Evolutionary conservation across 2,113 vertebrate genomes (phyloP).

Genomic region (Podiceps cristatus): DNA sequence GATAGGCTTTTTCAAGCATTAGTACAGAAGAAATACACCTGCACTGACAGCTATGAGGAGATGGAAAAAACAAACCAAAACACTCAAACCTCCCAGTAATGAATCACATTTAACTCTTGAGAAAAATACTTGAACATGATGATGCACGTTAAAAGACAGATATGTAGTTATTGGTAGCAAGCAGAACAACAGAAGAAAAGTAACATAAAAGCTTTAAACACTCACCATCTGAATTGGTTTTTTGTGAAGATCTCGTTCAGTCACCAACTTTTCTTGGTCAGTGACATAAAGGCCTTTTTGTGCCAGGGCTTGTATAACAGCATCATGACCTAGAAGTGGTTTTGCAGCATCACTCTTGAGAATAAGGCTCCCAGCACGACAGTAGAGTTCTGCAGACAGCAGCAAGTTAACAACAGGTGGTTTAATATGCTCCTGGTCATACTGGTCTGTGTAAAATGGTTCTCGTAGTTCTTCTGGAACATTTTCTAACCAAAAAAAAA

Average conservation of each 20-base stretch:
- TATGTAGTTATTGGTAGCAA: neutral
- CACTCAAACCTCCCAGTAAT: neutral
- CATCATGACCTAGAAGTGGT: slow-evolving; percentile 92
- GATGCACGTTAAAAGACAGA: neutral
- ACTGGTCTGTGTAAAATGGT: slow-evolving; percentile 97
- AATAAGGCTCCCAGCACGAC: slow-evolving; percentile 92
- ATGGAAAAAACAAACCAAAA: neutral
- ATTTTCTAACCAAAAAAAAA: slow-evolving; percentile 80
- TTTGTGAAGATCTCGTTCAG: slow-evolving; percentile 91
- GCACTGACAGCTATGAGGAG: neutral
- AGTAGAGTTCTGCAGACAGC: slow-evolving; percentile 95
- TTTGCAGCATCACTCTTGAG: slow-evolving; percentile 90
- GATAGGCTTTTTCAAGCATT: neutral
- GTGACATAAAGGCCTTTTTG: slow-evolving; percentile 95
- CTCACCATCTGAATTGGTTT: slow-evolving; percentile 97
- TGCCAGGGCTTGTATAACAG: slow-evolving; percentile 94
- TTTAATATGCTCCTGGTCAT: slow-evolving; percentile 97
- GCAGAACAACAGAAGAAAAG: neutral
- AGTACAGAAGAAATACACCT: neutral
- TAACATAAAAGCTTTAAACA: neutral
- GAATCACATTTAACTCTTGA: neutral
- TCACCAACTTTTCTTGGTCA: slow-evolving; percentile 93
- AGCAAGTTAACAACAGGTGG: slow-evolving; percentile 91
- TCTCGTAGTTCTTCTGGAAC: slow-evolving; percentile 90
- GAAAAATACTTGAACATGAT: neutral